Evolutionary conservation across 2,797 vertebrate species (phyloP).

Genomic region (Taenioides sp.): DNA sequence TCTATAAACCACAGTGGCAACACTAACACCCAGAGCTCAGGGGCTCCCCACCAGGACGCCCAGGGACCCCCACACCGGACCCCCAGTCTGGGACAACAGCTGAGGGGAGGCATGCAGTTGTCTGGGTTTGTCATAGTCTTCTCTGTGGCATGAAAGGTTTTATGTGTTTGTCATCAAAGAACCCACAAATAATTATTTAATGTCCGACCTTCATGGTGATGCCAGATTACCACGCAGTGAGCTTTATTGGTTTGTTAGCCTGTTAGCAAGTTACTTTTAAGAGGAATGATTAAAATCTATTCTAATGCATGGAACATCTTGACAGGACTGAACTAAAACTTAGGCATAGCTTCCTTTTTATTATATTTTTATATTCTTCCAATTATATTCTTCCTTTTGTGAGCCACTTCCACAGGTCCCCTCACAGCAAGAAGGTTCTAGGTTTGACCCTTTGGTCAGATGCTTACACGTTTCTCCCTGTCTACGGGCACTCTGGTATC

Average conservation of each 20-base stretch:
- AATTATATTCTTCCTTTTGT: neutral
- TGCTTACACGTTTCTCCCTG: neutral
- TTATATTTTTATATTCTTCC: neutral
- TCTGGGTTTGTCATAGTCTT: slow-evolving; percentile 26
- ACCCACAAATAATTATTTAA: neutral
- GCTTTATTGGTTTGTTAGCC: neutral
- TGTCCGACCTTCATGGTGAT: neutral
- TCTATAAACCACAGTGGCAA: slow-evolving; percentile 84
- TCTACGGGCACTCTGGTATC: neutral
- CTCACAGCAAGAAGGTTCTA: neutral
- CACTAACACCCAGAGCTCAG: slow-evolving; percentile 84
- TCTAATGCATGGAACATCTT: too few species aligned
- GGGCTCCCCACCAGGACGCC: slow-evolving; percentile 73
- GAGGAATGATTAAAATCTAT: neutral
- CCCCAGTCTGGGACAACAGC: slow-evolving; percentile 49
- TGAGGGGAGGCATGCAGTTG: slow-evolving; percentile 35
- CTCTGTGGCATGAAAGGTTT: neutral
- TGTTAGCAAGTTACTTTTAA: neutral
- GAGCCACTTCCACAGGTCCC: too few species aligned
- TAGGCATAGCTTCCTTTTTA: too few species aligned
- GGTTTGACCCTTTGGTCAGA: too few species aligned
- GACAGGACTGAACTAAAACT: too few species aligned
- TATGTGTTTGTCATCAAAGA: slow-evolving; percentile 11
- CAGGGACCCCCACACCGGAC: slow-evolving; percentile 53
- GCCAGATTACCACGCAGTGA: neutral